A percentile compares a stretch with the other conserved stretches of the same genome.
phyloP scores from a whole-genome alignment of 2,888 invertebrate genomes.

The Pycnomerus fuliginosus region DNA sequence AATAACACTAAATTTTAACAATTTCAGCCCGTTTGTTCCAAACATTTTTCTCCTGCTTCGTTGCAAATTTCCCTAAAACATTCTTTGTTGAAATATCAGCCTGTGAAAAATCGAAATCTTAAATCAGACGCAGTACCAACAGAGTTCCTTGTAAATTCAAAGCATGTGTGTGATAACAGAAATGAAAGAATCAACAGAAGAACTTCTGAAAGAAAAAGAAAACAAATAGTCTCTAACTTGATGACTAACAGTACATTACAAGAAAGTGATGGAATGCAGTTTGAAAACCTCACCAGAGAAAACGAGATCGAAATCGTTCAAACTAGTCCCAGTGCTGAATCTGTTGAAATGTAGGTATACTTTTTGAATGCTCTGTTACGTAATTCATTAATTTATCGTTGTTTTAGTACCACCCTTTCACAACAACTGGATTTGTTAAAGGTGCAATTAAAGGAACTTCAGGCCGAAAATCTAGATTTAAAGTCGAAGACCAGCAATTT shows the following conservation, averaged over 20 bases:
- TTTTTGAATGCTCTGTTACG: not conserved
- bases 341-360: not conserved
- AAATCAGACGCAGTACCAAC: not conserved
- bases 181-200: not conserved
- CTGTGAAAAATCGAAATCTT: not conserved
- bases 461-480: not conserved
- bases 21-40: not conserved
- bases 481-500: not conserved
- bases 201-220: not conserved
- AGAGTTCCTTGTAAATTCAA: not conserved
- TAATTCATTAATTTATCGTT: no score
- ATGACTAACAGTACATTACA: not conserved
- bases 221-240: not conserved
- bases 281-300: no score
- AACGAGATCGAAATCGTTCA: no score
- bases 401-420: no score
- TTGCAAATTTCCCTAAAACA: not conserved
- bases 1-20: not conserved
- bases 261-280: no score
- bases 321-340: no score
- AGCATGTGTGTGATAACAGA: not conserved
- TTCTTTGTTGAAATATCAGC: not conserved
- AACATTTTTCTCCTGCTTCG: not conserved
- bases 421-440: no score
- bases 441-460: no score